These are phyloP conservation scores for Gymnoscelis rufifasciata DNA, from an alignment of 2,888 invertebrate species.

Conservation along the genomic window DNA sequence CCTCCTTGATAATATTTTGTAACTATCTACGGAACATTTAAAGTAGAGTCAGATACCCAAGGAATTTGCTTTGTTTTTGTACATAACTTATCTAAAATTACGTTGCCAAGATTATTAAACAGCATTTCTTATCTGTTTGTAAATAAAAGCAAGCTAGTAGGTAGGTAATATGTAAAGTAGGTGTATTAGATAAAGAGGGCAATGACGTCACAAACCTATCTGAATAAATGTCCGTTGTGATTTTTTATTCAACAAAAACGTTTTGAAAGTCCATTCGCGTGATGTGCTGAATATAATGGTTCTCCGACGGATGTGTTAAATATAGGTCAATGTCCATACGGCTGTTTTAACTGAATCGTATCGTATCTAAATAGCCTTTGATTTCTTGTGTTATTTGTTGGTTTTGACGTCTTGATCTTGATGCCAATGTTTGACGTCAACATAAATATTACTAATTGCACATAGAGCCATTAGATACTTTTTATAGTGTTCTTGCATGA, in stretches of 20 bases:
- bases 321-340: slow-evolving; percentile 63
- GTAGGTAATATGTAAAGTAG: slow-evolving; percentile 22
- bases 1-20: background rate
- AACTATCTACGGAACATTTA: background rate
- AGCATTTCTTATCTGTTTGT: slow-evolving; percentile 7
- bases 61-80: background rate
- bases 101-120: background rate
- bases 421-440: too few relatives aligned
- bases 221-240: slow-evolving; percentile 26
- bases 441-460: too few relatives aligned
- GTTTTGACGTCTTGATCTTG: background rate
- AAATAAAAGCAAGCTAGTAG: slow-evolving; percentile 21
- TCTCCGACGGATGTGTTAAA: slow-evolving; percentile 52
- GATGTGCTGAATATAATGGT: slow-evolving; percentile 58
- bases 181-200: slow-evolving; percentile 1
- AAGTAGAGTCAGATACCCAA: background rate
- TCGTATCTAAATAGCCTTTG: background rate
- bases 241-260: slow-evolving; percentile 53
- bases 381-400: background rate
- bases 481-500: too few relatives aligned
- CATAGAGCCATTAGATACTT: too few relatives aligned
- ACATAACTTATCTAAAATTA: background rate
- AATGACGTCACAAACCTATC: slow-evolving; percentile 24
- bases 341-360: slow-evolving; percentile 26
- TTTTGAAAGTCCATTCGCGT: slow-evolving; percentile 62